phyloP scores from a whole-genome alignment of 2,888 invertebrate genomes.

The Apotomis betuletana region DNA sequence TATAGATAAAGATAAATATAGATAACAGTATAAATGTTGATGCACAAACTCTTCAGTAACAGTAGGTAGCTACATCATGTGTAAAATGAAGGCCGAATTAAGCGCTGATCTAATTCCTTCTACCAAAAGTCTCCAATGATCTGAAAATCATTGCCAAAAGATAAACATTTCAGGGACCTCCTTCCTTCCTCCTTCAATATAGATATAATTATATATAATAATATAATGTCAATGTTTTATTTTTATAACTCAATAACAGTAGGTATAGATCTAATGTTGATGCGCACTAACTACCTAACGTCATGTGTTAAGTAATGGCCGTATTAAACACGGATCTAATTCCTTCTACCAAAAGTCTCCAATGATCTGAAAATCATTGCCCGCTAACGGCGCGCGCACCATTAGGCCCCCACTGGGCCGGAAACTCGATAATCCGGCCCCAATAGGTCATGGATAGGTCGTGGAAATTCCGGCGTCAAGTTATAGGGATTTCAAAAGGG shows the following conservation, averaged over 20 bases:
- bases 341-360: slow-evolving; percentile 26
- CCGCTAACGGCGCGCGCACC: slow-evolving; percentile 5
- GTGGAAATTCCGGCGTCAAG: neutral
- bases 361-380: slow-evolving; percentile 30
- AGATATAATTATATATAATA: too few relatives aligned
- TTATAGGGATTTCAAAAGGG: too few relatives aligned
- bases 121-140: slow-evolving; percentile 25
- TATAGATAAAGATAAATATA: too few relatives aligned
- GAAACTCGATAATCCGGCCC: slow-evolving; percentile 27
- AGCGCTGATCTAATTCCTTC: neutral
- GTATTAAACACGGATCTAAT: neutral
- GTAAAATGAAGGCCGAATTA: neutral
- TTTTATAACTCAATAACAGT: too few relatives aligned
- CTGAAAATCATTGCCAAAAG: slow-evolving; percentile 14
- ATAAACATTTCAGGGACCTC: too few relatives aligned
- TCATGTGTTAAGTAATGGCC: neutral
- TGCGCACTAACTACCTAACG: too few relatives aligned
- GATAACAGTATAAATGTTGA: too few relatives aligned
- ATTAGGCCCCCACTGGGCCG: slow-evolving; percentile 24
- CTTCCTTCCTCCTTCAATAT: too few relatives aligned
- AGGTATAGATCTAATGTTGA: too few relatives aligned
- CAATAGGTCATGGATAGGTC: slow-evolving; percentile 24
- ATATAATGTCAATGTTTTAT: too few relatives aligned
- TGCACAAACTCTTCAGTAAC: too few relatives aligned
- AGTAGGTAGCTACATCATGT: too few relatives aligned